Percentiles rank a stretch among this genome's conserved stretches.
Conservation (phyloP, 2,113 vertebrate genomes). For the Axis porcinus region DNA sequence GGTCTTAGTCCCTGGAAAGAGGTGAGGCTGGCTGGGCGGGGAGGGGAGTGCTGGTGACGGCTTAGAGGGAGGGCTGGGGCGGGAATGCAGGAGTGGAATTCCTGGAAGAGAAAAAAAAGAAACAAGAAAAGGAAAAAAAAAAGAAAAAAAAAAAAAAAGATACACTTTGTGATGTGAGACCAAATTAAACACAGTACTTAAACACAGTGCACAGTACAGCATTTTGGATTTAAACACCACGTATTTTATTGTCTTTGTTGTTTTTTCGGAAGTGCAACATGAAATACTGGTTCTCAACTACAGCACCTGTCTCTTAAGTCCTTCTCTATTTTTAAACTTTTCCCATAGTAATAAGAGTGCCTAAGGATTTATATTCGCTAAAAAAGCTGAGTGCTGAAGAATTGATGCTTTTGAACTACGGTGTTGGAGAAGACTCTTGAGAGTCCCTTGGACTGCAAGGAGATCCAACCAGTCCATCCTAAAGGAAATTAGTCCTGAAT, state of each 20-base stretch:
- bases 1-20: neutral
- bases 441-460: neutral
- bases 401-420: neutral
- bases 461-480: neutral
- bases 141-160: too few relatives aligned
- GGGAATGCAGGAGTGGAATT: neutral
- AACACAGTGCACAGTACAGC: neutral
- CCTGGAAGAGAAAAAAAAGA: too few relatives aligned
- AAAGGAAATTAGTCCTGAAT: neutral
- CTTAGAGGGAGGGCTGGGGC: neutral
- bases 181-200: neutral
- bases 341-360: neutral
- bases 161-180: neutral
- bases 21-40: neutral
- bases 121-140: too few relatives aligned
- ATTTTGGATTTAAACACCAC: neutral
- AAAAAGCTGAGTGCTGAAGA: neutral
- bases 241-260: neutral
- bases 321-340: neutral
- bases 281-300: neutral
- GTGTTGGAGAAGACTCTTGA: neutral
- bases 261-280: neutral
- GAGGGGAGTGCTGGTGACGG: rapidly evolving
- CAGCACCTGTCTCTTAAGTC: neutral
- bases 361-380: neutral